phyloP scores from a whole-genome alignment of 1,140 invertebrate genomes.

The Helicorthomorpha holstii region DNA sequence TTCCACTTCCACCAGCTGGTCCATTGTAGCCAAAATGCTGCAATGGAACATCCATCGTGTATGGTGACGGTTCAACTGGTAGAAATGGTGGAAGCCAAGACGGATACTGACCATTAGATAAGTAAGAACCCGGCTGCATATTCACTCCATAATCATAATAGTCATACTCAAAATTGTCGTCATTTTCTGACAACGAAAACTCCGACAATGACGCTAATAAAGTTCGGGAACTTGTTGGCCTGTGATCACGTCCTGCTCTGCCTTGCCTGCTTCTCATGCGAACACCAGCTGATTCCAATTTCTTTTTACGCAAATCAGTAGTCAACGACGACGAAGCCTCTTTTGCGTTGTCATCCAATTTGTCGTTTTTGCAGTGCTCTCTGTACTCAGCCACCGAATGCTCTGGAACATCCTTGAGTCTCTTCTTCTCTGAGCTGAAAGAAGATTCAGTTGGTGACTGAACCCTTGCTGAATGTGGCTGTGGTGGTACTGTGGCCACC shows the following conservation, averaged over 20 bases:
- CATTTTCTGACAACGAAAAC: constrained; percentile 32
- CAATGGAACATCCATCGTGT: background rate
- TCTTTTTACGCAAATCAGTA: background rate
- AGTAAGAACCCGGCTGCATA: constrained; percentile 54
- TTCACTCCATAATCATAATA: constrained; percentile 76
- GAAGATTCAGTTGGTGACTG: background rate
- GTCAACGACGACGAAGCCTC: background rate
- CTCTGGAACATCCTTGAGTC: background rate
- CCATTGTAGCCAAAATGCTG: background rate
- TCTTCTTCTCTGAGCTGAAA: background rate
- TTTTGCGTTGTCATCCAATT: background rate
- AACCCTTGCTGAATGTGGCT: background rate
- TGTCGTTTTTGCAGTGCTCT: too few species aligned
- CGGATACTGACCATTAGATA: constrained; percentile 56
- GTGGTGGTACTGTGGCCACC: constrained; percentile 2
- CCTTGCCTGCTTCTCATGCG: background rate
- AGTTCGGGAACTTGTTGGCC: too few species aligned
- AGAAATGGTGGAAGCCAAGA: constrained; percentile 58
- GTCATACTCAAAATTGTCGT: constrained; percentile 70
- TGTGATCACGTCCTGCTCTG: background rate
- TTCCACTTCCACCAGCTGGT: too few species aligned
- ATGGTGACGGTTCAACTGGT: background rate
- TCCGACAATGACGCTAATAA: background rate
- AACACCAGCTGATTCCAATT: background rate
- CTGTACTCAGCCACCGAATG: background rate